phyloP scores from a whole-genome alignment of 1,140 invertebrate genomes.

The Mactra quadrangularis region DNA sequence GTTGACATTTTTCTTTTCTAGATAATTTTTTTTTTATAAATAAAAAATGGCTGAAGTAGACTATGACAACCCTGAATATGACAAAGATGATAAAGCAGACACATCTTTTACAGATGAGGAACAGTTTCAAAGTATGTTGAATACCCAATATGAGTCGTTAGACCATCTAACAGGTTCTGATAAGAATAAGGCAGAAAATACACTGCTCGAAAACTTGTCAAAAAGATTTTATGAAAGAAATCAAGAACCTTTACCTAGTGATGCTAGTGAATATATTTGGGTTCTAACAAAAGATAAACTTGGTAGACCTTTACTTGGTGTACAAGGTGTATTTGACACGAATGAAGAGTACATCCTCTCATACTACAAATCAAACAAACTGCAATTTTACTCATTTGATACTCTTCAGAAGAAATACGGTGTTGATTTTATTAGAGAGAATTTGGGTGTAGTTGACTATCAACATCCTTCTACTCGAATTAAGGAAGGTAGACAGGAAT shows the following conservation, averaged over 20 bases:
- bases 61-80: slow-evolving; percentile 16
- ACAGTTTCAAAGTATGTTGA: slow-evolving; percentile 31
- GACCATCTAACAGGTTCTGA: slow-evolving; percentile 23
- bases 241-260: neutral
- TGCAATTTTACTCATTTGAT: slow-evolving; percentile 42
- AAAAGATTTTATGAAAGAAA: slow-evolving; percentile 34
- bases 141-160: slow-evolving; percentile 27
- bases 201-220: slow-evolving; percentile 7
- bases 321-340: slow-evolving; percentile 18
- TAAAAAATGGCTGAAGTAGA: slow-evolving; percentile 36
- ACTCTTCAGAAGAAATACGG: slow-evolving; percentile 48
- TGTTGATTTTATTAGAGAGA: slow-evolving; percentile 51
- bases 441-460: slow-evolving; percentile 47
- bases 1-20: slow-evolving; percentile 39
- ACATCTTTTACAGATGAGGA: slow-evolving; percentile 6
- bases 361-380: slow-evolving; percentile 41
- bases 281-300: slow-evolving; percentile 6
- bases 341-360: slow-evolving; percentile 22
- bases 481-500: slow-evolving; percentile 24
- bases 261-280: neutral
- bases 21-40: slow-evolving; percentile 3
- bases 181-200: neutral
- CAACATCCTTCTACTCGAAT: slow-evolving; percentile 16
- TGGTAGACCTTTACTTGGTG: slow-evolving; percentile 35
- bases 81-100: neutral